Evolutionary conservation across 2,113 vertebrate genomes (phyloP).

Genomic region (Stigmatopora argus): DNA sequence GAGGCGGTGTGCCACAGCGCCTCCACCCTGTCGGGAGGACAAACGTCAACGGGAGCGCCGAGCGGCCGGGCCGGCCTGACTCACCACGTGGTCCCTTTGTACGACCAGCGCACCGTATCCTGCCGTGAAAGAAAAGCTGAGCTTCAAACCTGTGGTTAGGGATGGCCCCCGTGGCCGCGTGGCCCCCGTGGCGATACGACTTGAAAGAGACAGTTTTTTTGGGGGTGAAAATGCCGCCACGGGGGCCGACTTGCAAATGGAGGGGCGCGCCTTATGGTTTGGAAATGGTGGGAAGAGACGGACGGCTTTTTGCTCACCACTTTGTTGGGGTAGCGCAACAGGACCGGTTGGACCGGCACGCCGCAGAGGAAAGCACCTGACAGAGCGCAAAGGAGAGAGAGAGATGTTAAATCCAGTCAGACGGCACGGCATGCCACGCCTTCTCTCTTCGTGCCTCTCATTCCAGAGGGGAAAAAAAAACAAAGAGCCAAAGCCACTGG

Average conservation of each 20-base stretch:
- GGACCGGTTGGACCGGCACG: conserved; percentile 83
- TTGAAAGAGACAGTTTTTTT: too few species aligned
- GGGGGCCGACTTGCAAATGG: too few species aligned
- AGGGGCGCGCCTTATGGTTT: too few species aligned
- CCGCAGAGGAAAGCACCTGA: conserved; percentile 84
- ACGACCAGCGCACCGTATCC: conserved; percentile 74
- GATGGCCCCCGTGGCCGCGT: too few species aligned
- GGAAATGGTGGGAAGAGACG: too few species aligned
- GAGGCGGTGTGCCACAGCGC: conserved; percentile 78
- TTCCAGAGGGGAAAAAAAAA: conserved; percentile 7
- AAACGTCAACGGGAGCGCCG: neutral
- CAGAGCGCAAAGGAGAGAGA: neutral
- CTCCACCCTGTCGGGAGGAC: conserved; percentile 50
- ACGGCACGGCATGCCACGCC: neutral
- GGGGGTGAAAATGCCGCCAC: too few species aligned
- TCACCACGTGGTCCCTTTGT: conserved; percentile 70
- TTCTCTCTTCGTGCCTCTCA: conserved; percentile 7
- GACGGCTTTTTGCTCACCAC: conserved; percentile 68
- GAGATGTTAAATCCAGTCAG: neutral
- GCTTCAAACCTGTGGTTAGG: too few species aligned
- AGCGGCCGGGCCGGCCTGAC: neutral
- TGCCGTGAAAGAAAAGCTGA: conserved; percentile 18
- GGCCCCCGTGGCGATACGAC: too few species aligned
- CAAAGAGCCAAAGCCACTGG: neutral
- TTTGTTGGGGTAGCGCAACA: conserved; percentile 80